phyloP scores from a whole-genome alignment of 1,140 invertebrate species.

The Himalopsyche phryganea region DNA sequence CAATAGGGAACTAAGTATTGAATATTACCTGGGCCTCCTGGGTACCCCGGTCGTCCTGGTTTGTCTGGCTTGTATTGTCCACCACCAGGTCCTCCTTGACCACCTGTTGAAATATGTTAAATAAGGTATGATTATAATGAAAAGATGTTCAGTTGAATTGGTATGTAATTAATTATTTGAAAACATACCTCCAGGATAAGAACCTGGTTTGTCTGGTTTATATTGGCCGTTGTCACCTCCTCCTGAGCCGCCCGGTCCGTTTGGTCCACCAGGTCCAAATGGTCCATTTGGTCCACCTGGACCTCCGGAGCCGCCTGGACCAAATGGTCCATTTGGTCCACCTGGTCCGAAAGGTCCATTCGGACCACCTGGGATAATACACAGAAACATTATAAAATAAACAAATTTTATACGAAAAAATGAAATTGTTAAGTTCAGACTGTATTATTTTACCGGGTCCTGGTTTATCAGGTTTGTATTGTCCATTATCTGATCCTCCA shows the following conservation, averaged over 20 bases:
- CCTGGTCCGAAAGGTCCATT: constrained; percentile 2
- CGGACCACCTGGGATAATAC: constrained; percentile 1
- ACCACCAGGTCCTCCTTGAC: not conserved
- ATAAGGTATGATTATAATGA: no score
- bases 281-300: not conserved
- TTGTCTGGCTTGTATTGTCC: not conserved
- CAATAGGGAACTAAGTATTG: no score
- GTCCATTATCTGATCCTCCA: not conserved
- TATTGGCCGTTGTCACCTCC: not conserved
- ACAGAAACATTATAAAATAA: no score
- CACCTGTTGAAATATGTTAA: not conserved
- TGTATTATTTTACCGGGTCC: not conserved
- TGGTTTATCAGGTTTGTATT: no score
- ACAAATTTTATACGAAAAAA: no score
- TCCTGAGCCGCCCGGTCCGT: not conserved
- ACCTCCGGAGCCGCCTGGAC: not conserved
- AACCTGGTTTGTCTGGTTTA: not conserved
- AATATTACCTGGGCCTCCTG: constrained; percentile 3
- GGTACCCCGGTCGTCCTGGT: constrained; percentile 3
- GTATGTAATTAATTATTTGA: no score
- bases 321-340: constrained; percentile 3
- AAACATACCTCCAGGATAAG: constrained; percentile 1
- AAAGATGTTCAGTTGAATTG: no score
- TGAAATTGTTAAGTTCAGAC: no score
- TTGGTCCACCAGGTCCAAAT: not conserved